Evolutionary conservation across 2,797 vertebrate genomes (phyloP), one percentile per base, ranked within the genome.

Genomic region (Sebastes variabilis): DNA sequence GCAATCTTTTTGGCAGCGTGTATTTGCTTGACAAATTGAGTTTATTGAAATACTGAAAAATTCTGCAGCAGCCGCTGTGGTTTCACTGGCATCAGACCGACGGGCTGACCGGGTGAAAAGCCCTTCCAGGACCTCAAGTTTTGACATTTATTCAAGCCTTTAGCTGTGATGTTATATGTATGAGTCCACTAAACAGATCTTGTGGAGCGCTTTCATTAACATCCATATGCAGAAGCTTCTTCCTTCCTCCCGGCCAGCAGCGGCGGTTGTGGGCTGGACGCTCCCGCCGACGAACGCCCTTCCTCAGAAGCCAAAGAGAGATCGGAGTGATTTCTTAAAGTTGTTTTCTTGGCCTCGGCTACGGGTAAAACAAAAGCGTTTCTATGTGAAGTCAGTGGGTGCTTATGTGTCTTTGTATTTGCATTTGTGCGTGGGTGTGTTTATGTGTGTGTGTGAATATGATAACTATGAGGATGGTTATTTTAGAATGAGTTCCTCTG

Each of bases 141-240:
- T 54, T 79, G 64, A 85, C 64, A 77, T 86, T 30, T 55, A 67
- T 27, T 80, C 80, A 72, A 79, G 30, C 59, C 24, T 64, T 66
- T 34, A 62, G 54, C 85, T 73, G 69, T 49, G 52, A 85, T 90
- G 81, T 89, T 85, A 88, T 67, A 87, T 89, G 85, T 74, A 91
- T 89, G 87, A 89, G 79, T 8, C 75, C 20, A 12, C 78, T 60
- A 36, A 82, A 20, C 18, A 71, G 66, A 73, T 80, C 77, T 75
- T 32, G 60, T 25, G 80, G 77, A 77, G 72, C 16, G 11, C 56
- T 81, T 82, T 80, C n/a, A 9, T 61, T 81, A 60, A 87, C 85
- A 91, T 89, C 72, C 89, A 91, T 91, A 91, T 93, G 88, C 87
- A 91, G 75, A 34, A 90, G 83, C 80, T 79, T 79, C 81, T 87